These are phyloP conservation scores for Shinisaurus crocodilurus DNA, from an alignment of 2,113 vertebrate genomes.

Conservation along the genomic window DNA sequence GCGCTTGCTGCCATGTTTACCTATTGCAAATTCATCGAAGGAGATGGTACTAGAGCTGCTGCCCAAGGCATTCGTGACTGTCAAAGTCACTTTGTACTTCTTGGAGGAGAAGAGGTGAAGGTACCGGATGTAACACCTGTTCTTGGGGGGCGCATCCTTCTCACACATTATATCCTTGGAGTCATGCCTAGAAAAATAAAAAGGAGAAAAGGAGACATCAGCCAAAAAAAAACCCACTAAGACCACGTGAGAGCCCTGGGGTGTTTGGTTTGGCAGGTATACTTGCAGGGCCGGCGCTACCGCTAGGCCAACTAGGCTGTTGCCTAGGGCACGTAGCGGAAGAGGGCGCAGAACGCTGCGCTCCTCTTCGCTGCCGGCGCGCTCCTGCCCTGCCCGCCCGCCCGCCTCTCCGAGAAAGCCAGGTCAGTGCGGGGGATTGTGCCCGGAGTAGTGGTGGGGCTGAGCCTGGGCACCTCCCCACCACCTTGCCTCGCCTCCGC, in stretches of 20 bases:
- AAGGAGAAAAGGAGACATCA: constrained; percentile 32
- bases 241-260: background rate
- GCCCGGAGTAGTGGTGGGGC: too few relatives aligned
- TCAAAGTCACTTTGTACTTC: constrained; percentile 94
- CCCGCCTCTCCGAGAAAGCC: too few relatives aligned
- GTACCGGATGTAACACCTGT: constrained; percentile 93
- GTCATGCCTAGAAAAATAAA: constrained; percentile 82
- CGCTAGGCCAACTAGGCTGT: too few relatives aligned
- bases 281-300: too few relatives aligned
- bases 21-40: constrained; percentile 93
- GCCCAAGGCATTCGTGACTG: constrained; percentile 90
- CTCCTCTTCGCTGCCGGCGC: too few relatives aligned
- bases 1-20: constrained; percentile 66
- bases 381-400: too few relatives aligned
- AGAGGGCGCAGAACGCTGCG: too few relatives aligned
- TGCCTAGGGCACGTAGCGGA: too few relatives aligned
- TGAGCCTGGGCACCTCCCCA: too few relatives aligned
- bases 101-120: constrained; percentile 92
- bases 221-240: rapidly evolving
- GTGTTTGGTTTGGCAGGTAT: background rate
- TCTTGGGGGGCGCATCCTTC: constrained; percentile 89
- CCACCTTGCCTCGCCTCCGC: too few relatives aligned
- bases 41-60: constrained; percentile 81
- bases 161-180: constrained; percentile 87
- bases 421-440: too few relatives aligned